Percentiles rank a stretch among this genome's conserved stretches.
phyloP scores from a whole-genome alignment of 2,888 invertebrate genomes.

The Sinhomidia bicolor region DNA sequence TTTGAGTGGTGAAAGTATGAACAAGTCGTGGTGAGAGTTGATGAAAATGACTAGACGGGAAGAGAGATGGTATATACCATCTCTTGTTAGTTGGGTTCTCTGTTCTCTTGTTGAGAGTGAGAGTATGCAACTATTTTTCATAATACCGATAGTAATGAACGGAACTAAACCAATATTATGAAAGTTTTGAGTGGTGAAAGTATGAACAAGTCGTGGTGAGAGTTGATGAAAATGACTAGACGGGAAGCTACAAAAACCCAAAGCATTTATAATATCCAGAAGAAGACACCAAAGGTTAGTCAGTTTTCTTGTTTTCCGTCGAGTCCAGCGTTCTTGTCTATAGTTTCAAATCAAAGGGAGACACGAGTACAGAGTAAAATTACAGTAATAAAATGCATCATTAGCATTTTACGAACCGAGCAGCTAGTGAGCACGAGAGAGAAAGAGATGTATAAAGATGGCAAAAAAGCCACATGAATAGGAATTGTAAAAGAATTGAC shows the following conservation, averaged over 20 bases:
- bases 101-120: too few relatives aligned
- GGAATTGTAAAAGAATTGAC: not conserved
- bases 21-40: slow-evolving; percentile 87
- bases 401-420: slow-evolving; percentile 53
- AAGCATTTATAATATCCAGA: too few relatives aligned
- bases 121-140: too few relatives aligned
- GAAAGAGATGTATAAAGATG: not conserved
- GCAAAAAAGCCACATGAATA: not conserved
- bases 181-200: slow-evolving; percentile 88
- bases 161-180: slow-evolving; percentile 92
- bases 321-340: slow-evolving; percentile 90
- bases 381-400: slow-evolving; percentile 43
- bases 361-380: not conserved
- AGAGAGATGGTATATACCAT: too few relatives aligned
- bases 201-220: slow-evolving; percentile 84
- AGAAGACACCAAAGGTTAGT: too few relatives aligned
- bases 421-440: not conserved
- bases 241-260: slow-evolving; percentile 96
- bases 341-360: not conserved
- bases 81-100: too few relatives aligned
- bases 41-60: slow-evolving; percentile 95
- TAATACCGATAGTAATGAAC: too few relatives aligned
- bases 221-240: slow-evolving; percentile 95
- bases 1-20: slow-evolving; percentile 85
- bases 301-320: slow-evolving; percentile 94